Evolutionary conservation across 2,113 vertebrate genomes (phyloP), one percentile per base, ranked within the genome.

Genomic region (Passer montanus): DNA sequence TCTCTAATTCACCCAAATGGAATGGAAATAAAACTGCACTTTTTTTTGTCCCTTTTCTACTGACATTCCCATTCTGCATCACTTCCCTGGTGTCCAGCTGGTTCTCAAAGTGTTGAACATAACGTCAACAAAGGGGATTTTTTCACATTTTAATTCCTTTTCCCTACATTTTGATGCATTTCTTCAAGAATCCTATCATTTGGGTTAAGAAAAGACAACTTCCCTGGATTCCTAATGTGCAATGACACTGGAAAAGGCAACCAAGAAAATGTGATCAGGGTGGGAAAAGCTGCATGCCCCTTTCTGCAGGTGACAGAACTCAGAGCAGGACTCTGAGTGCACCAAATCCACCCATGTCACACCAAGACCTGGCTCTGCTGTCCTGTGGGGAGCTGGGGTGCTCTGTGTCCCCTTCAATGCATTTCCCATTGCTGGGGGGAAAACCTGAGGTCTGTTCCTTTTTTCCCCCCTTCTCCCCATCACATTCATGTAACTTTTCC

Each of bases 301-400:
- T 55, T 52, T 37, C 16, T 56, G 10, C 11, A 19, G 11, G 13
- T 28, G 60, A 26, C 5, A 18, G 73, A 53, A 26, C 20, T 4
- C 2, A 35, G 41, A 44, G 21, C 7, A 3, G 35, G 8, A 22
- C 24, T n/a, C 10, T 13, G 79, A 74, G 33, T 1, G 2, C 55
- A 27, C 15, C 60, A 56, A 50, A 82, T 6, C 23, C 18, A 50
- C 12, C 8, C 11, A 9, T 27, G 91, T 30, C 4, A 4, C 44
- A 56, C 3, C 55, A 2, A 15, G 33, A 9, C 1, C 15, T 6
- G 31, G 39, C 43, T 21, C 10, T 11, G 9, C 4, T 4, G 2
- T 16, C 35, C 28, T 30, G 3, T 0, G 0, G 62, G 52, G n/a
- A 62, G 0, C 1, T 30, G 9, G 18, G 39, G 21, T 9, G 3